phyloP scores from a whole-genome alignment of 2,888 invertebrate species.

The Eutolmus rufibarbis region DNA sequence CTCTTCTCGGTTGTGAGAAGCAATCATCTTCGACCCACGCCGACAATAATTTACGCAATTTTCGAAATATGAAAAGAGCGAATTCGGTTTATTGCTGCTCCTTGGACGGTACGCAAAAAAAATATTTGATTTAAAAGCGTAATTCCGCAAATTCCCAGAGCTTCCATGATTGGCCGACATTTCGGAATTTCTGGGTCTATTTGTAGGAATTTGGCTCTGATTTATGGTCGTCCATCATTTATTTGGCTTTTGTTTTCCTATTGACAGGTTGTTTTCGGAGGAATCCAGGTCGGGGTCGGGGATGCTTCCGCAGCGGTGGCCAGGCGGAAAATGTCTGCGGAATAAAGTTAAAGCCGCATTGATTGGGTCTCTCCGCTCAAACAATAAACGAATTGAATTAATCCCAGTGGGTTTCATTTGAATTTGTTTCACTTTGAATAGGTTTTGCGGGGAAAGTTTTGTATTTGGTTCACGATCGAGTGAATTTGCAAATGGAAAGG shows the following conservation, averaged over 20 bases:
- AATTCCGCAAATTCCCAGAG: neutral
- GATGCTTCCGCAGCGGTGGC: neutral
- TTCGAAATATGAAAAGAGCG: neutral
- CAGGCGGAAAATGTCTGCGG: neutral
- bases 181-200: neutral
- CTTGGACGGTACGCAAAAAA: neutral
- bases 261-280: neutral
- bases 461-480: neutral
- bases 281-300: neutral
- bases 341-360: neutral
- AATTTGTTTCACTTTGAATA: neutral
- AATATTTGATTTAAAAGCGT: neutral
- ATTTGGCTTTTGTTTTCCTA: neutral
- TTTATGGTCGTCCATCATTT: neutral
- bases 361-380: neutral
- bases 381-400: neutral
- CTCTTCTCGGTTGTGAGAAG: neutral
- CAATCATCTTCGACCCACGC: neutral
- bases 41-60: neutral
- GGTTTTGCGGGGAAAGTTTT: neutral
- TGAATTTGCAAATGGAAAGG: neutral
- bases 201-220: neutral
- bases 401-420: neutral
- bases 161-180: neutral
- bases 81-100: neutral